Evolutionary conservation across 2,797 vertebrate genomes (phyloP), one percentile per base, ranked within the genome.

Genomic region (Tiaroga cobitis): DNA sequence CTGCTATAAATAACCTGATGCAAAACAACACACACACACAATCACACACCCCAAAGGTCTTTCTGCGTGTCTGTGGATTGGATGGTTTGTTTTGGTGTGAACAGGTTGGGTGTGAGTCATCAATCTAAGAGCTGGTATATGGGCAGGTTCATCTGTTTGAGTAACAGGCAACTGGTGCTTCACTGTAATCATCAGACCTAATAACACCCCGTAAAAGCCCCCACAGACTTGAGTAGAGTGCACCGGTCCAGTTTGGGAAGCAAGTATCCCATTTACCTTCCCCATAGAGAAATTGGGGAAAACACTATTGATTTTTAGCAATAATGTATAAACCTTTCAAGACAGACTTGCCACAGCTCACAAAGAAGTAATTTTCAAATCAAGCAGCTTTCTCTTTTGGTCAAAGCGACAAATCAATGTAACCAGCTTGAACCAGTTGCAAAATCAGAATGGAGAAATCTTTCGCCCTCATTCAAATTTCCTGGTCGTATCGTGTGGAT

Each of bases 1-100:
- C 9, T 34, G 18, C 63, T 84, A 46, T 72, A 84, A 84, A 84
- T 84, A 84, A 78, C 72, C 37, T 37, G 74, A 72, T 37, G 26
- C 75, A 70, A 32, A 56, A 84, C 63, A 56, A 37, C 81, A 63
- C 70, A 24, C 70, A 24, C 41, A 3, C 59, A 63, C 59, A 63
- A 49, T 2, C 29, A 39, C 75, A 49, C 19, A 49, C 32, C 29
- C 63, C 43, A 68, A 3, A 61, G 75, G 54, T 21, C 21, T 43
- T 8, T 34, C 26, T n/a, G 65, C 18, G 51, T 79, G 51, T 61
- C 29, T 79, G 29, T 83, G 49, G 29, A 79, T 34, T 67, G 72
- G 41, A 76, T 18, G 67, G 39, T 63, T 70, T 79, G 54, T 84
- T 76, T 68, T 61, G 11, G 49, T 78, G 82, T 69, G 56, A 72